phyloP scores from a whole-genome alignment of 2,113 vertebrate species.

The Oostethus manadensis region DNA sequence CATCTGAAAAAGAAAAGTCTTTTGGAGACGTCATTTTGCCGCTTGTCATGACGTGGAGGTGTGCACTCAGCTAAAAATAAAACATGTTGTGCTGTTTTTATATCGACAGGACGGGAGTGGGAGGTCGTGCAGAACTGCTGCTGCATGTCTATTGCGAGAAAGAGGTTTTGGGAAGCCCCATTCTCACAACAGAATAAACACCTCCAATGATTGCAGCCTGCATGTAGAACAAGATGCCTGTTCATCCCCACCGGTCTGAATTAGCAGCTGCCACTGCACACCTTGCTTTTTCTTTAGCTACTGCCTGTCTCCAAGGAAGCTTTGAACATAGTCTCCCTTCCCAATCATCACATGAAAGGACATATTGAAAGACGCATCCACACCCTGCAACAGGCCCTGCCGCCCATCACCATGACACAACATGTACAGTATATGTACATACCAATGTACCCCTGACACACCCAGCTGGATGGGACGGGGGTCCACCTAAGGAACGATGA shows the following conservation, averaged over 20 bases:
- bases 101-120: neutral
- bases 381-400: neutral
- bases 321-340: neutral
- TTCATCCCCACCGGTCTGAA: neutral
- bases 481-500: too few species aligned
- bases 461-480: neutral
- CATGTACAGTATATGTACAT: too few species aligned
- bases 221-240: neutral
- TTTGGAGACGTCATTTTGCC: too few species aligned
- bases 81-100: neutral
- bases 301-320: neutral
- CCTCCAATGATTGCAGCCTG: constrained; percentile 19
- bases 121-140: too few species aligned
- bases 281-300: neutral
- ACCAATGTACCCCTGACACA: neutral
- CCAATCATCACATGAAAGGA: neutral
- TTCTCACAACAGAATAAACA: neutral
- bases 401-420: neutral
- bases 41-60: too few species aligned
- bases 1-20: neutral
- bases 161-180: constrained; percentile 20
- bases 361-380: neutral
- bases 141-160: too few species aligned
- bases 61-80: too few species aligned
- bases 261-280: constrained; percentile 1